Percentiles rank a stretch among this genome's conserved stretches.
These are phyloP conservation scores for Pantala flavescens DNA, from an alignment of 1,140 invertebrate genomes.

Conservation along the genomic window DNA sequence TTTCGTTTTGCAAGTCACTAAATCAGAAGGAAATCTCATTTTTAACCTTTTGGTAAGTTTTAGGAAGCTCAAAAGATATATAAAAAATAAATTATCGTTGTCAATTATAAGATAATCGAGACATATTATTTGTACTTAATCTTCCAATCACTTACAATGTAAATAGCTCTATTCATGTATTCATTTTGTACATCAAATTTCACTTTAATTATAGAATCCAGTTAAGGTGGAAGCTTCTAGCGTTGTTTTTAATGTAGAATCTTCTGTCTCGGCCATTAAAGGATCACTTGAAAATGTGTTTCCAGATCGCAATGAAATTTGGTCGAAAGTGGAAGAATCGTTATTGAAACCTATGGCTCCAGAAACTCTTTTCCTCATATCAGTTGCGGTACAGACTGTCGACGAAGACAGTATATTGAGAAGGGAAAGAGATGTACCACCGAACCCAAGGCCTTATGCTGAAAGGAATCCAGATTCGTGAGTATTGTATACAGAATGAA, in stretches of 20 bases:
- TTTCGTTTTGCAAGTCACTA: conserved; percentile 48
- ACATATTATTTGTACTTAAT: too few species aligned
- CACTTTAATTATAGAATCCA: conserved; percentile 31
- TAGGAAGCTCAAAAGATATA: not conserved
- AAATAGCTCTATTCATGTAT: too few species aligned
- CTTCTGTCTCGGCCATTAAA: conserved; percentile 32
- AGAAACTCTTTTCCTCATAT: not conserved
- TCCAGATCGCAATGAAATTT: conserved; percentile 34
- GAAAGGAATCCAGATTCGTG: too few species aligned
- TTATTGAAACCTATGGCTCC: not conserved
- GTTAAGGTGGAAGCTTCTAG: conserved; percentile 33
- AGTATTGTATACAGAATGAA: too few species aligned
- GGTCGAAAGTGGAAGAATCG: conserved; percentile 19
- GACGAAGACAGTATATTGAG: too few species aligned
- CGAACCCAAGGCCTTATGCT: too few species aligned
- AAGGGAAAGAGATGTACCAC: too few species aligned
- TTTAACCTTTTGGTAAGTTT: conserved; percentile 50
- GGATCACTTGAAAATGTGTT: conserved; percentile 36
- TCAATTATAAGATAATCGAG: too few species aligned
- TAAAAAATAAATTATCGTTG: too few species aligned
- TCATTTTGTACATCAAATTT: too few species aligned
- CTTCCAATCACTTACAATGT: too few species aligned
- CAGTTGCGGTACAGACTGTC: too few species aligned
- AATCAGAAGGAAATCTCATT: conserved; percentile 48
- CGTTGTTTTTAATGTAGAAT: conserved; percentile 32